Evolutionary conservation across 2,113 vertebrate genomes (phyloP).

Genomic region (Hemicordylus capensis): DNA sequence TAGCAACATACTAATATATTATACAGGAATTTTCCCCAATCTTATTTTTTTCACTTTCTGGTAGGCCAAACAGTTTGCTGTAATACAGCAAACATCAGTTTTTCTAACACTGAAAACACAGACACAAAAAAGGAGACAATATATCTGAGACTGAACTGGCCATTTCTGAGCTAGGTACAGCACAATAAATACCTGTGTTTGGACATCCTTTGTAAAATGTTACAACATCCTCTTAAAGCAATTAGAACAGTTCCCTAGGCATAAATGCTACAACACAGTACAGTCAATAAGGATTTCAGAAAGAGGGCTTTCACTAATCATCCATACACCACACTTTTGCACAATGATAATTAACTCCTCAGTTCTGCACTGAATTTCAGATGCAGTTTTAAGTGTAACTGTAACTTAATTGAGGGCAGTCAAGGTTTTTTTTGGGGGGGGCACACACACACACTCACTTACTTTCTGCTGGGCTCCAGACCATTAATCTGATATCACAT

Average conservation of each 20-base stretch:
- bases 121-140: slow-evolving; percentile 59
- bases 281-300: slow-evolving; percentile 52
- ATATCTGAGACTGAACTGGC: slow-evolving; percentile 78
- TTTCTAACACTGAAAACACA: slow-evolving; percentile 76
- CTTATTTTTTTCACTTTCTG: slow-evolving; percentile 55
- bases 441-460: slow-evolving; percentile 50
- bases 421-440: neutral
- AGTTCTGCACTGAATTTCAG: slow-evolving; percentile 52
- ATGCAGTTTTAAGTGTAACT: slow-evolving; percentile 49
- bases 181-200: slow-evolving; percentile 82
- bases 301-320: slow-evolving; percentile 58
- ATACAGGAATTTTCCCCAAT: slow-evolving; percentile 65
- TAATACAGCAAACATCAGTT: slow-evolving; percentile 69
- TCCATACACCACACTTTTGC: slow-evolving; percentile 60
- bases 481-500: slow-evolving; percentile 36
- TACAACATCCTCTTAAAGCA: slow-evolving; percentile 74
- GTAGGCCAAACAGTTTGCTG: slow-evolving; percentile 60
- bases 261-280: slow-evolving; percentile 70
- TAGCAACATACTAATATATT: slow-evolving; percentile 74
- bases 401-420: slow-evolving; percentile 49
- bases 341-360: slow-evolving; percentile 60
- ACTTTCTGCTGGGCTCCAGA: slow-evolving; percentile 44
- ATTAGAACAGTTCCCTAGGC: slow-evolving; percentile 66
- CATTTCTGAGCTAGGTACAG: slow-evolving; percentile 69
- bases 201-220: slow-evolving; percentile 71